phyloP scores from a whole-genome alignment of 1,140 invertebrate genomes.

The Nephotettix cincticeps region DNA sequence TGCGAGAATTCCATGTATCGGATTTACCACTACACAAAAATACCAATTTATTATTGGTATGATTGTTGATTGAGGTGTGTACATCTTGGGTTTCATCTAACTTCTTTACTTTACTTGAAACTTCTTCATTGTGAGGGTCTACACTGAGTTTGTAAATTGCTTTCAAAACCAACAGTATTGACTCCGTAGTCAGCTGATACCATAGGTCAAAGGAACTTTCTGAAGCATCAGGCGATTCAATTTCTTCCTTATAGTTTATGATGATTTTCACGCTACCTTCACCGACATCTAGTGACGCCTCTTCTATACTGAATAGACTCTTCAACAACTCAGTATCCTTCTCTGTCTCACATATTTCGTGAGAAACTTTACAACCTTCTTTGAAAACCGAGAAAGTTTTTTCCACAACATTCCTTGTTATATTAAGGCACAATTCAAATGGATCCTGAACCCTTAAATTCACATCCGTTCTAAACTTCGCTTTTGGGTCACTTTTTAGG shows the following conservation, averaged over 20 bases:
- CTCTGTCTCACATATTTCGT: background rate
- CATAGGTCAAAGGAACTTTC: background rate
- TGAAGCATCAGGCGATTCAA: background rate
- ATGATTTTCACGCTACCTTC: background rate
- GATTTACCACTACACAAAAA: background rate
- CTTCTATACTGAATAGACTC: background rate
- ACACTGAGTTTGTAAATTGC: background rate
- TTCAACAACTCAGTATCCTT: background rate
- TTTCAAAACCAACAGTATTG: background rate
- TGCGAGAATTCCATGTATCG: background rate
- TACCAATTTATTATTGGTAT: background rate
- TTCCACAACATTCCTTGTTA: background rate
- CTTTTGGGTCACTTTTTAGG: background rate
- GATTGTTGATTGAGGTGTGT: background rate
- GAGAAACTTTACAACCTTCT: background rate
- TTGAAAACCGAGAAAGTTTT: background rate
- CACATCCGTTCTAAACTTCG: background rate
- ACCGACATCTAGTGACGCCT: background rate
- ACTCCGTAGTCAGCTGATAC: background rate
- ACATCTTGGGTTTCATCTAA: background rate
- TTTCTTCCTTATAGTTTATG: background rate
- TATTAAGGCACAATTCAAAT: slow-evolving; percentile 10
- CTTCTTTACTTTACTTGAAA: background rate
- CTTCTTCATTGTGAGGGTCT: background rate
- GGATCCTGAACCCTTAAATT: slow-evolving; percentile 2